These are phyloP conservation scores for Lasiurus cinereus DNA, from an alignment of 2,113 vertebrate species.

Conservation along the genomic window DNA sequence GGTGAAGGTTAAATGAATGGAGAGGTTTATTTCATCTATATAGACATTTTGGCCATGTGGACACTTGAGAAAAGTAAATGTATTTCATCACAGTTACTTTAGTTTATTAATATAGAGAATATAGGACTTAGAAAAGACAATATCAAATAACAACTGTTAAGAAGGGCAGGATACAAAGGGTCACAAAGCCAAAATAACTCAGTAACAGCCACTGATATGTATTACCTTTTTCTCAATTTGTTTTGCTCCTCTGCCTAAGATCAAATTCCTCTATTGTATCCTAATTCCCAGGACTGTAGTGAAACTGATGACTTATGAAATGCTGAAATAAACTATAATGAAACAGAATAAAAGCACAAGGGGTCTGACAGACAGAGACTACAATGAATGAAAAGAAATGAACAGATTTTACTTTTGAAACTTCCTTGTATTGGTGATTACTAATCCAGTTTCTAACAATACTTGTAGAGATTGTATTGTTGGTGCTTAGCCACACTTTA, in stretches of 20 bases:
- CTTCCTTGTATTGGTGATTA: not conserved
- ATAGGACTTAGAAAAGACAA: not conserved
- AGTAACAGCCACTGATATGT: not conserved
- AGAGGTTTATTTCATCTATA: not conserved
- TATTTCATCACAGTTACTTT: not conserved
- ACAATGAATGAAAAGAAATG: not conserved
- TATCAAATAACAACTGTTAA: not conserved
- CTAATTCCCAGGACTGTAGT: not conserved
- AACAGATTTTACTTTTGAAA: not conserved
- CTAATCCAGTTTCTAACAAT: not conserved
- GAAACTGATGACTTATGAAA: constrained; percentile 4
- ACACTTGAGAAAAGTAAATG: not conserved
- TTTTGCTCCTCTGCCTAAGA: not conserved
- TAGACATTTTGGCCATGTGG: not conserved
- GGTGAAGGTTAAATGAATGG: not conserved
- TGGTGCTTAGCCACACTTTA: not conserved
- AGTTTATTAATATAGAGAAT: not conserved
- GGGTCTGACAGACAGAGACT: not conserved
- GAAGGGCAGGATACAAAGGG: not conserved
- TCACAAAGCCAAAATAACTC: not conserved
- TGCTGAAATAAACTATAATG: not conserved
- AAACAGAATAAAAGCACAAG: not conserved
- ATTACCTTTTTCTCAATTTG: not conserved
- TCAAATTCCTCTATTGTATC: not conserved
- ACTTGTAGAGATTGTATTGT: not conserved